A percentile compares a stretch with the other conserved stretches of the same genome.
These are phyloP conservation scores for Alentia gelatinosa DNA, from an alignment of 2,888 invertebrate species.

Conservation along the genomic window DNA sequence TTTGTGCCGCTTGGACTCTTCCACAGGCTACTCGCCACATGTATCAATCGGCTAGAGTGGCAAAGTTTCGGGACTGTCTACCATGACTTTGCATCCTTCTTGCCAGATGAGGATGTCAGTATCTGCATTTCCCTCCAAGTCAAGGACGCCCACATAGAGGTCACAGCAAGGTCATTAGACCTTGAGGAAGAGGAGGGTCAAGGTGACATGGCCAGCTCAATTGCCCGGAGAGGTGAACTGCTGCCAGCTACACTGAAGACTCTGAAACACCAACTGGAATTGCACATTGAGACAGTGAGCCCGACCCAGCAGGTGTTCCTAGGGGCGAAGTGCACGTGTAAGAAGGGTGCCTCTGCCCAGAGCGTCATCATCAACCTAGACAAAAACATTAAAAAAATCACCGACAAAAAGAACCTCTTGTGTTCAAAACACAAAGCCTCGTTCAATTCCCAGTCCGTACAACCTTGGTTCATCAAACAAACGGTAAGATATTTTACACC, in stretches of 20 bases:
- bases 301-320: conserved; percentile 9
- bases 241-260: background rate
- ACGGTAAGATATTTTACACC: no score
- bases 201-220: background rate
- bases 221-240: background rate
- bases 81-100: conserved; percentile 31
- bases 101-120: background rate
- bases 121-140: background rate
- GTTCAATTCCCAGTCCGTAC: background rate
- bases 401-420: background rate
- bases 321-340: background rate
- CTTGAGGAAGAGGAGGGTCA: background rate
- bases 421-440: background rate
- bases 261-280: background rate
- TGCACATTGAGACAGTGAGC: background rate
- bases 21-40: conserved; percentile 5
- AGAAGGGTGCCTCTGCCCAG: background rate
- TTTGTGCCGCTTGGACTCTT: conserved; percentile 23
- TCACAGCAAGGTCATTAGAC: conserved; percentile 2
- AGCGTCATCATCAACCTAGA: background rate
- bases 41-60: conserved; percentile 18
- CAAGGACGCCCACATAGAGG: background rate
- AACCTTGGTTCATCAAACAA: conserved; percentile 1
- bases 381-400: background rate
- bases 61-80: background rate